A percentile compares a stretch with the other conserved stretches of the same genome.
Conservation (phyloP, 2,888 invertebrate species). For the Invenusta paracnida region DNA sequence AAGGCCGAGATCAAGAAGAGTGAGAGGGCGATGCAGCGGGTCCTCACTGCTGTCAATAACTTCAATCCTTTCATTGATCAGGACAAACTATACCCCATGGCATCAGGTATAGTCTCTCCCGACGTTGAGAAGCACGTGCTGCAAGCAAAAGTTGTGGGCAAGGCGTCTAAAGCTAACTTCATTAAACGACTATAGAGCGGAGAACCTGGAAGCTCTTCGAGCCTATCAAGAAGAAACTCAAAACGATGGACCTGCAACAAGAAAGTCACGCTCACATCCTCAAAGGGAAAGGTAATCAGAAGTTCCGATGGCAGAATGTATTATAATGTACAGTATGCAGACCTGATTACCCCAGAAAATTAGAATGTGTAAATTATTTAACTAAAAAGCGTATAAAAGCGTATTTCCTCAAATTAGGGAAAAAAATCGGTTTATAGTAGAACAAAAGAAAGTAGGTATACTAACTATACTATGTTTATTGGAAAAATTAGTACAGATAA, state of each 20-base stretch:
- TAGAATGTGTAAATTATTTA: no score
- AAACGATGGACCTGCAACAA: background rate
- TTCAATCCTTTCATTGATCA: background rate
- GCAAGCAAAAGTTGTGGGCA: background rate
- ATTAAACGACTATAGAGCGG: background rate
- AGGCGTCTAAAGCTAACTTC: background rate
- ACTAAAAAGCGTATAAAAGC: no score
- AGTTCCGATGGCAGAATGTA: background rate
- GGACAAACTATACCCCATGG: background rate
- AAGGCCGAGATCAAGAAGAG: background rate
- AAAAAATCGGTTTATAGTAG: no score
- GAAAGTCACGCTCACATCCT: background rate
- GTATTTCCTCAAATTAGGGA: no score
- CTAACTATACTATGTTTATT: no score
- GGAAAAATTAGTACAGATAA: no score
- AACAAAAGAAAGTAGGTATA: no score
- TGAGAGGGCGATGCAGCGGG: background rate
- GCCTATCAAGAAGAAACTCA: background rate
- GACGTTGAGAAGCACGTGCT: background rate
- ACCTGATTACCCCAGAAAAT: no score
- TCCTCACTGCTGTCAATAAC: background rate
- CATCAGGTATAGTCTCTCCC: background rate
- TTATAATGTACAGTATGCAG: no score
- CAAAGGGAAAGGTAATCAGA: background rate
- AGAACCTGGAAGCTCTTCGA: background rate